phyloP scores from a whole-genome alignment of 92 coral and sea anemone species.

The Blastomussa wellsi region DNA sequence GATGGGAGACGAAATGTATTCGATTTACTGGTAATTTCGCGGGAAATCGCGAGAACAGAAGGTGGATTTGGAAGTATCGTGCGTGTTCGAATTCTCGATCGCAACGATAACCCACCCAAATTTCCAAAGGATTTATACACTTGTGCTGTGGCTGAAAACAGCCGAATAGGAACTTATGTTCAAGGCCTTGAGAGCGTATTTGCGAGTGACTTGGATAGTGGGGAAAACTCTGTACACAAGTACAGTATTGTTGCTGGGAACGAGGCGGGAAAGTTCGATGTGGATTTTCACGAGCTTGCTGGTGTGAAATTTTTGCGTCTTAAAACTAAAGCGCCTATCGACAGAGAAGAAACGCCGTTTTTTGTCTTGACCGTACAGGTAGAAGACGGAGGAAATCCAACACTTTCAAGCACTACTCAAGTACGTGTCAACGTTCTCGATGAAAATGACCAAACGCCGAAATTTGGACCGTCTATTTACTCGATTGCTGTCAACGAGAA shows the following conservation, averaged over 20 bases:
- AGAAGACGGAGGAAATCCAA: slow-evolving; percentile 75
- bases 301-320: slow-evolving; percentile 86
- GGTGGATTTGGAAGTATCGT: slow-evolving; percentile 74
- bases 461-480: slow-evolving; percentile 67
- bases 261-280: slow-evolving; percentile 83
- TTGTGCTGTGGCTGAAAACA: slow-evolving; percentile 71
- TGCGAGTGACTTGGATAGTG: slow-evolving; percentile 87
- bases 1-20: slow-evolving; percentile 81
- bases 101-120: slow-evolving; percentile 85
- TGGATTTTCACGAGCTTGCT: slow-evolving; percentile 64
- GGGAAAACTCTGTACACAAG: slow-evolving; percentile 64
- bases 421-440: slow-evolving; percentile 84
- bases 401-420: slow-evolving; percentile 72
- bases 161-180: slow-evolving; percentile 71
- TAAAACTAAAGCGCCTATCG: slow-evolving; percentile 74
- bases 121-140: slow-evolving; percentile 83
- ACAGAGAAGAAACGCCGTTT: slow-evolving; percentile 82
- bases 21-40: slow-evolving; percentile 77
- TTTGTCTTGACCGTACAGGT: slow-evolving; percentile 87
- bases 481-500: slow-evolving; percentile 76
- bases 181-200: slow-evolving; percentile 84
- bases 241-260: slow-evolving; percentile 88
- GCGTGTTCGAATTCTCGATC: slow-evolving; percentile 71
- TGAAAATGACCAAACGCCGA: slow-evolving; percentile 83
- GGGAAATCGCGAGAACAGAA: slow-evolving; percentile 61